phyloP scores from a whole-genome alignment of 2,113 vertebrate species.

The Setophaga petechia region DNA sequence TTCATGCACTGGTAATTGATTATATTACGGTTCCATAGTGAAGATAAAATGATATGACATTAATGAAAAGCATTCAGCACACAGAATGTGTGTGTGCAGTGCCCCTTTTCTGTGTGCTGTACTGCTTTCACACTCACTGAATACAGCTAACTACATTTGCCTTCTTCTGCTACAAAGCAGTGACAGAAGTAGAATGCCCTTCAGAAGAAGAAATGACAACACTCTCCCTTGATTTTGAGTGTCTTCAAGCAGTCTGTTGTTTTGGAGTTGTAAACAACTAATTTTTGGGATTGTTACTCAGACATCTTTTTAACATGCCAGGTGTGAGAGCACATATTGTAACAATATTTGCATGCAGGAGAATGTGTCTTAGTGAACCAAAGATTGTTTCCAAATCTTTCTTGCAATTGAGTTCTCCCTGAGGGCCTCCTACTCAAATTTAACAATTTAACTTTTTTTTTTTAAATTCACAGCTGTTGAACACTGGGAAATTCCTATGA shows the following conservation, averaged over 20 bases:
- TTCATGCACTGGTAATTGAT: neutral
- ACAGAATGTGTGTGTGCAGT: neutral
- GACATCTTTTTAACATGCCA: neutral
- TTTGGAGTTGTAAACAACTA: neutral
- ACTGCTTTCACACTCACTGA: neutral
- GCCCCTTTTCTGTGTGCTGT: neutral
- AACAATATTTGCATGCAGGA: neutral
- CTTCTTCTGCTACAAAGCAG: neutral
- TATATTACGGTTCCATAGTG: neutral
- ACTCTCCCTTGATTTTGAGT: neutral
- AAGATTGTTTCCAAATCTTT: neutral
- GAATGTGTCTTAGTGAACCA: neutral
- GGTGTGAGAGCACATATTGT: neutral
- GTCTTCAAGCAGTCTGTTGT: neutral
- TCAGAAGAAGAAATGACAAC: neutral
- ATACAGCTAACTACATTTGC: neutral
- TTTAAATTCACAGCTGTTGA: neutral
- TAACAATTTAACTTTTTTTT: neutral
- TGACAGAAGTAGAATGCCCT: neutral
- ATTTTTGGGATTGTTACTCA: neutral
- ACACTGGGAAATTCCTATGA: neutral
- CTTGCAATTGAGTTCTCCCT: neutral
- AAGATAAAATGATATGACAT: neutral
- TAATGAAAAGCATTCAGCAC: neutral
- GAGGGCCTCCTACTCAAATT: neutral